These are phyloP conservation scores for Euplexia lucipara DNA, from an alignment of 2,888 invertebrate species.

Conservation along the genomic window DNA sequence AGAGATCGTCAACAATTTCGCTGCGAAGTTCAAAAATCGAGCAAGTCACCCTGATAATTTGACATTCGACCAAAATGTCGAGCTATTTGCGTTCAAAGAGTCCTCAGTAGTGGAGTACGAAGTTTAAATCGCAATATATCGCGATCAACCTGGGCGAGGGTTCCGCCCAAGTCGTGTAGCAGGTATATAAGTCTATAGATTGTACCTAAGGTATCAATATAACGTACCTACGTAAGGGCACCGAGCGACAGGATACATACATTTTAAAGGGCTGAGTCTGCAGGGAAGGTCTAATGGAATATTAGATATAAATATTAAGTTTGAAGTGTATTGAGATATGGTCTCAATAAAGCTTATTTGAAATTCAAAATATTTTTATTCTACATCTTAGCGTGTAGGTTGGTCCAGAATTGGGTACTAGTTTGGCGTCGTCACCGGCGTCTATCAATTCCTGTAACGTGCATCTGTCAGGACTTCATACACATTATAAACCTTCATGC, in stretches of 20 bases:
- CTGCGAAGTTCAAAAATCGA: conserved; percentile 6
- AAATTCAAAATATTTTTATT: not conserved
- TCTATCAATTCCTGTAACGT: no score
- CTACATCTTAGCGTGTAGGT: no score
- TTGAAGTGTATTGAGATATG: no score
- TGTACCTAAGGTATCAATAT: conserved; percentile 60
- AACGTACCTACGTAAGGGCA: conserved; percentile 21
- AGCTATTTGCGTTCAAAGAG: conserved; percentile 45
- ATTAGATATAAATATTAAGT: conserved; percentile 30
- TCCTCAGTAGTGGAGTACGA: conserved; percentile 52
- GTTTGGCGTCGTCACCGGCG: no score
- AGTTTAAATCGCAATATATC: conserved; percentile 70
- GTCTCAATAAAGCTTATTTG: no score
- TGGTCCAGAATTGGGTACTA: no score
- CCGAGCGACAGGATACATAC: conserved; percentile 33
- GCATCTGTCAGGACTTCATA: no score
- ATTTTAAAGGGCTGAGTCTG: conserved; percentile 44
- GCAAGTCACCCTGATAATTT: conserved; percentile 17
- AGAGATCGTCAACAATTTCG: conserved; percentile 4
- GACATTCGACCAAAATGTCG: conserved; percentile 39
- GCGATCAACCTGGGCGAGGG: conserved; percentile 57
- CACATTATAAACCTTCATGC: no score
- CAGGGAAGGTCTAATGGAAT: conserved; percentile 27
- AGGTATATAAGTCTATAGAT: conserved; percentile 26
- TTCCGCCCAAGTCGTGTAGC: conserved; percentile 71